Evolutionary conservation across 2,888 invertebrate genomes (phyloP).

Genomic region (Trichacis sp.): DNA sequence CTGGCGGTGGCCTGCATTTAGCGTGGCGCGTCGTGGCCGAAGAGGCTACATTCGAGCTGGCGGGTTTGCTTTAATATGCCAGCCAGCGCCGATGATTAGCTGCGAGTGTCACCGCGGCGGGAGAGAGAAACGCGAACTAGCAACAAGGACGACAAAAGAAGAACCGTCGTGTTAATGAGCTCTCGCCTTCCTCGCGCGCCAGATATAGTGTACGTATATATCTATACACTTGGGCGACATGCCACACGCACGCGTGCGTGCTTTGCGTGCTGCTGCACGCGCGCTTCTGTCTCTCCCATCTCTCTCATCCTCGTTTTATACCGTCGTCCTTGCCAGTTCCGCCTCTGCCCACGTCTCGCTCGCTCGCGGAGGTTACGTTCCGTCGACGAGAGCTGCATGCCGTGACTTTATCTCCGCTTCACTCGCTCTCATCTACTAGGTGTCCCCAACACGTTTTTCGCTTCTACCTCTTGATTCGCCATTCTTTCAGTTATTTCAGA

Average conservation of each 20-base stretch:
- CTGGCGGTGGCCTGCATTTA: slow-evolving; percentile 41
- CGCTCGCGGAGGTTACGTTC: slow-evolving; percentile 41
- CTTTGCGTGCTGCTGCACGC: slow-evolving; percentile 32
- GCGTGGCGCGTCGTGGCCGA: slow-evolving; percentile 30
- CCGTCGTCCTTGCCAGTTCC: slow-evolving; percentile 56
- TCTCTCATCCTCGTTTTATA: slow-evolving; percentile 26
- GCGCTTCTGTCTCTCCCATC: slow-evolving; percentile 18
- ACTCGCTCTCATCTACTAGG: slow-evolving; percentile 23
- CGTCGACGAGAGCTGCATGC: slow-evolving; percentile 34
- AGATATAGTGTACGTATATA: no score
- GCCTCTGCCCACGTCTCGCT: slow-evolving; percentile 39
- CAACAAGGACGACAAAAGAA: no score
- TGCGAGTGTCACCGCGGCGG: no score
- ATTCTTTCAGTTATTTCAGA: no score
- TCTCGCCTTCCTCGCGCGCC: no score
- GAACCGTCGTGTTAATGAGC: slow-evolving; percentile 53
- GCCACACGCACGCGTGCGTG: slow-evolving; percentile 29
- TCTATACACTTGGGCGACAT: slow-evolving; percentile 38
- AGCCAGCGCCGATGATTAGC: slow-evolving; percentile 42
- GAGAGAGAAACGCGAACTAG: no score
- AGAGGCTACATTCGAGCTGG: slow-evolving; percentile 13
- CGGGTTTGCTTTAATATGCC: slow-evolving; percentile 36
- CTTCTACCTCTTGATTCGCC: no score
- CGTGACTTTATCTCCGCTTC: slow-evolving; percentile 34
- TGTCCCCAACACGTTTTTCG: no score